Evolutionary conservation across 2,797 vertebrate genomes (phyloP).

Genomic region (Myiothlypis chrysogaster): DNA sequence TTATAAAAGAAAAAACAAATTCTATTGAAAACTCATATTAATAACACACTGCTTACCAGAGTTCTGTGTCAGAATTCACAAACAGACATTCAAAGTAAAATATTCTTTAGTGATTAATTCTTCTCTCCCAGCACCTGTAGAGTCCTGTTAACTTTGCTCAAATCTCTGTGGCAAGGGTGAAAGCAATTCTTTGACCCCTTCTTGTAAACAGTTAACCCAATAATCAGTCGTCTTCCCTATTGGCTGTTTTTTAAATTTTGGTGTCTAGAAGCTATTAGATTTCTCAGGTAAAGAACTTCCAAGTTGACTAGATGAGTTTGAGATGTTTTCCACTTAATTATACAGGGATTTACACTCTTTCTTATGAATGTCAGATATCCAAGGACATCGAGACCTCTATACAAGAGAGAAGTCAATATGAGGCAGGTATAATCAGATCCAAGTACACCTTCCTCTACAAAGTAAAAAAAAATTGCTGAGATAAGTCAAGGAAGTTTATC

Average conservation of each 20-base stretch:
- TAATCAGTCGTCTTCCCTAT: not conserved
- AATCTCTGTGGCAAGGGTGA: not conserved
- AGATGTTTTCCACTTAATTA: not conserved
- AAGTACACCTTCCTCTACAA: not conserved
- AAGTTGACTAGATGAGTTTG: not conserved
- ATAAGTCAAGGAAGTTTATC: not conserved
- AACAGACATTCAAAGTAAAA: not conserved
- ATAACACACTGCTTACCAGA: not conserved
- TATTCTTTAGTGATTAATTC: not conserved
- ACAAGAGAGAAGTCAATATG: accelerated
- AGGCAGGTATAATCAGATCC: not conserved
- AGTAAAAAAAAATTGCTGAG: not conserved
- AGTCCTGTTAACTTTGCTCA: not conserved
- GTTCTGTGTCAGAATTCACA: not conserved
- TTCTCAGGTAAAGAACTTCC: not conserved
- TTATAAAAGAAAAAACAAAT: not conserved
- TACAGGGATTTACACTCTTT: not conserved
- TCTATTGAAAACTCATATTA: not conserved
- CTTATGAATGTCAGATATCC: not conserved
- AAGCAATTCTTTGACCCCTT: not conserved
- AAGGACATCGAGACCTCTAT: not conserved
- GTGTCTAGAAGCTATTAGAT: not conserved
- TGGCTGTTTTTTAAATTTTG: not conserved
- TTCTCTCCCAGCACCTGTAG: not conserved
- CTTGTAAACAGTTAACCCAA: not conserved